Evolutionary conservation across 2,888 invertebrate genomes (phyloP), one percentile per base, ranked within the genome.

Genomic region (Drosophila nr. perissopoda): DNA sequence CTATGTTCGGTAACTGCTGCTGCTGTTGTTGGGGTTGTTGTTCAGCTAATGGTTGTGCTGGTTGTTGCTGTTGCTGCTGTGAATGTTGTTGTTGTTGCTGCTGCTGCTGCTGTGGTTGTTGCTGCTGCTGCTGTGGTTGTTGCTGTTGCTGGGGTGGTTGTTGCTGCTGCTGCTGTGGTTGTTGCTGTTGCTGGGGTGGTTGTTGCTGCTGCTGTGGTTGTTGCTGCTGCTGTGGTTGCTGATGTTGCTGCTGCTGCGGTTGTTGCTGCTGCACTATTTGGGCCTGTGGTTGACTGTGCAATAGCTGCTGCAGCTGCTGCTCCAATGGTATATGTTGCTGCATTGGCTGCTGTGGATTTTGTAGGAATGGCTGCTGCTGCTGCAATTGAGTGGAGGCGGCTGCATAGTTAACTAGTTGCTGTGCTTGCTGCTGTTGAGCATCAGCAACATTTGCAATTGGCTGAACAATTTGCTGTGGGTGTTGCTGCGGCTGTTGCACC

Each of bases 291-390:
- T 73, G 83, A 48, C 59, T 85, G 34, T 81, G 91, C 54, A 82
- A 69, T 48, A 83, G 62, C 25, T 90, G 89, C 51, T 75, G 76
- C 70, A 75, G 49, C 31, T 90, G 90, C 54, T 82, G 90, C n/a
- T 85, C 83, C 27, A 84, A 70, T 0, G 77, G 84, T 40, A 90
- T 70, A 27, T 76, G 73, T 27, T 70, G 76, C 36, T 75, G 78
- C 38, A 62, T 71, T 80, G 76, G 59, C n/a, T 63, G 65, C 46
- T 83, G 81, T 33, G 83, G 77, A 29, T 57, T 58, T 46, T 79
- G 79, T 48, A 67, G 56, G 38, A 62, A 68, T 52, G 83, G 81
- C 25, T 87, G 91, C 38, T 79, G 72, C 52, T 78, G 77, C 33
- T 84, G 81, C 36, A 75, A 70, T 54, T 77, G 70, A 79, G 46